Percentiles rank a stretch among this genome's conserved stretches.
These are phyloP conservation scores for Pseudomyrmex sp. DNA, from an alignment of 1,140 invertebrate species.

Conservation along the genomic window DNA sequence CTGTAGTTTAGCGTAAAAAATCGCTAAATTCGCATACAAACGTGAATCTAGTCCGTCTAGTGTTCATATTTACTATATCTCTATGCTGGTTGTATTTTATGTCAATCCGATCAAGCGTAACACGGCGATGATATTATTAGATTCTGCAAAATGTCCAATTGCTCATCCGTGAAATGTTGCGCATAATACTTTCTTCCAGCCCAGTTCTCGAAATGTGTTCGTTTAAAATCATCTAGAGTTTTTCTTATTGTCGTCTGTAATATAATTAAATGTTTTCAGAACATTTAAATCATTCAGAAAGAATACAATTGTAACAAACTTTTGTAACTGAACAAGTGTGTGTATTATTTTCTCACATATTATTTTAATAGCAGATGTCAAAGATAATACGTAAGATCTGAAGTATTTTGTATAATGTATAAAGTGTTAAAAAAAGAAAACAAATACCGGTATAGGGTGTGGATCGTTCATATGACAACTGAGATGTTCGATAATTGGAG, in stretches of 20 bases:
- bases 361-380: too few relatives aligned
- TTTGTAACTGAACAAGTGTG: too few relatives aligned
- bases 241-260: constrained; percentile 92
- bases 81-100: too few relatives aligned
- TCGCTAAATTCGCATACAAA: too few relatives aligned
- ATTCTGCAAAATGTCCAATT: constrained; percentile 94
- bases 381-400: too few relatives aligned
- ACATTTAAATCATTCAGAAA: not conserved
- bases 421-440: not conserved
- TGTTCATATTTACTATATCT: too few relatives aligned
- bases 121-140: constrained; percentile 96
- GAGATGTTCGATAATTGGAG: constrained; percentile 92
- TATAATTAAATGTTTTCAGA: not conserved
- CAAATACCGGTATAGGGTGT: constrained; percentile 93
- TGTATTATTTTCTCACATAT: too few relatives aligned
- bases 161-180: constrained; percentile 95
- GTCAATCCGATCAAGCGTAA: constrained; percentile 84
- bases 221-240: constrained; percentile 94
- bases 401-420: too few relatives aligned
- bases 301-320: too few relatives aligned
- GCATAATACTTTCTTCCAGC: constrained; percentile 93
- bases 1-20: too few relatives aligned
- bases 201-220: constrained; percentile 98
- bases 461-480: constrained; percentile 94
- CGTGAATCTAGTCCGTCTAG: too few relatives aligned